Evolutionary conservation across 2,797 vertebrate species (phyloP).

Genomic region (Saxicola maurus): DNA sequence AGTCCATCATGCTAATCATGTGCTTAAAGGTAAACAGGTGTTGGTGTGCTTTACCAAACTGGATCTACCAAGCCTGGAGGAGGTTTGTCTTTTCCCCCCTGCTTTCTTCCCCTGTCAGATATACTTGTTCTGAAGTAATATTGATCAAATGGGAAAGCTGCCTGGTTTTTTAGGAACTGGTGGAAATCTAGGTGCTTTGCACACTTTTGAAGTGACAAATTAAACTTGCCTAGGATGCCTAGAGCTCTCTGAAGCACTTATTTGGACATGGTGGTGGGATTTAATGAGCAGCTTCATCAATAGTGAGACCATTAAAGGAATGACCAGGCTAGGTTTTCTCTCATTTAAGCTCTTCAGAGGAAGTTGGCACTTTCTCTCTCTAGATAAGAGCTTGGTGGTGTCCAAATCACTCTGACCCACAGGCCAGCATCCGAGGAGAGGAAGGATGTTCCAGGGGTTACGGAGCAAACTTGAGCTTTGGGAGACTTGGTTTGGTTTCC

Average conservation of each 20-base stretch:
- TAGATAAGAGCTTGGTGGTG: background rate
- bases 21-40: background rate
- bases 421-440: background rate
- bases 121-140: background rate
- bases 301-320: accelerated
- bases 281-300: background rate
- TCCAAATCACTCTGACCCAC: background rate
- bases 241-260: background rate
- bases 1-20: background rate
- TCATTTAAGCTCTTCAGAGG: background rate
- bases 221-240: background rate
- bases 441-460: slow-evolving; percentile 43
- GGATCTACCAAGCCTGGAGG: background rate
- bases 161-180: background rate
- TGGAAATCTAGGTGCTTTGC: background rate
- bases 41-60: background rate
- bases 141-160: background rate
- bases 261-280: background rate
- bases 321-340: background rate
- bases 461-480: background rate
- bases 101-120: background rate
- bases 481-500: slow-evolving; percentile 42
- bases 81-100: background rate
- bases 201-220: background rate
- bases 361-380: background rate